Evolutionary conservation across 2,113 vertebrate genomes (phyloP).

Genomic region (Nycticebus coucang): DNA sequence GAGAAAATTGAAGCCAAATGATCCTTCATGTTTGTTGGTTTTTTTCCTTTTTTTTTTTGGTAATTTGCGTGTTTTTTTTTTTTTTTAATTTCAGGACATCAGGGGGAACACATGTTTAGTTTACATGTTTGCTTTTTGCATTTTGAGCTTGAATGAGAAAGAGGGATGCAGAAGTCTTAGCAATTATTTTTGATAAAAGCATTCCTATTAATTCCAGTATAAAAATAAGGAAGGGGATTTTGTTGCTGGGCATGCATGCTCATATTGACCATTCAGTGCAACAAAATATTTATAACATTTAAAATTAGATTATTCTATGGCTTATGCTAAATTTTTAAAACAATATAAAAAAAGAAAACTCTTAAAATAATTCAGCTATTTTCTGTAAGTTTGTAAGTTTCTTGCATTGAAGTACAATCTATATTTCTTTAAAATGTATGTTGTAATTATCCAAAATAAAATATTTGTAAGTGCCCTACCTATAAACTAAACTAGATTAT

Average conservation of each 20-base stretch:
- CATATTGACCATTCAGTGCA: not conserved
- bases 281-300: not conserved
- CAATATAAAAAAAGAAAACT: not conserved
- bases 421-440: not conserved
- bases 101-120: too few species aligned
- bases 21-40: not conserved
- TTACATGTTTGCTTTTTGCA: not conserved
- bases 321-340: not conserved
- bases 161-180: not conserved
- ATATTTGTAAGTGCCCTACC: not conserved
- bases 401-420: not conserved
- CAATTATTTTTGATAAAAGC: not conserved
- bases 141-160: not conserved
- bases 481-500: not conserved
- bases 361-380: not conserved
- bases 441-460: not conserved
- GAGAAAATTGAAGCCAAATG: constrained; percentile 16
- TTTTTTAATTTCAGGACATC: too few species aligned
- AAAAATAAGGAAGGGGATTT: not conserved
- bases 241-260: not conserved
- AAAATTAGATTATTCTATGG: not conserved
- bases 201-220: not conserved
- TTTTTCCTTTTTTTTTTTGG: too few species aligned
- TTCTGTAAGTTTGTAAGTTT: not conserved
- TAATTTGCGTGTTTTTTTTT: too few species aligned